These are phyloP conservation scores for Medauroidea extradentata DNA, from an alignment of 1,140 invertebrate species.

Conservation along the genomic window DNA sequence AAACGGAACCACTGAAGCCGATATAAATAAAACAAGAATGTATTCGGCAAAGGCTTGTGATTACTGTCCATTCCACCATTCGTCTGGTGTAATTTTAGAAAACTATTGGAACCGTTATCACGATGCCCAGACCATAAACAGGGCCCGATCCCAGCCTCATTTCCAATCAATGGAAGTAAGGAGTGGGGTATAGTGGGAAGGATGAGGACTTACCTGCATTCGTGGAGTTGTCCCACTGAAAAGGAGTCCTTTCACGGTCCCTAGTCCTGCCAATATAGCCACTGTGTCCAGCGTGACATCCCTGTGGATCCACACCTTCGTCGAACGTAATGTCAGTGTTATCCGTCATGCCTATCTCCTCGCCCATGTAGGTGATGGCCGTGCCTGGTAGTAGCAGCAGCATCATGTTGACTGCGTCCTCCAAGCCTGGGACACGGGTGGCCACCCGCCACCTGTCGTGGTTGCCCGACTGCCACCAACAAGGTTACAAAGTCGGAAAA, in stretches of 20 bases:
- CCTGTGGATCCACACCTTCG: not conserved
- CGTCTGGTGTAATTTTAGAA: too few relatives aligned
- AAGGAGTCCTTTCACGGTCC: constrained; percentile 65
- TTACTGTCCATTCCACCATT: too few relatives aligned
- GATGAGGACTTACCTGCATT: constrained; percentile 56
- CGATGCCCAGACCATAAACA: too few relatives aligned
- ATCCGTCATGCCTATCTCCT: constrained; percentile 77
- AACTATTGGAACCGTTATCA: too few relatives aligned
- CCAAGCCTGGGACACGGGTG: constrained; percentile 52
- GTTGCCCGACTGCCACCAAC: constrained; percentile 65
- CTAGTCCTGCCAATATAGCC: constrained; percentile 32
- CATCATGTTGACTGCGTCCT: constrained; percentile 72
- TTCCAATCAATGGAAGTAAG: too few relatives aligned
- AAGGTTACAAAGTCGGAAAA: too few relatives aligned
- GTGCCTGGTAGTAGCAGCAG: constrained; percentile 70
- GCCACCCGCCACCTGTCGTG: constrained; percentile 65
- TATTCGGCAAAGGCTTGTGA: too few relatives aligned
- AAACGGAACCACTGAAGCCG: too few relatives aligned
- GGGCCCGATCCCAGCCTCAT: too few relatives aligned
- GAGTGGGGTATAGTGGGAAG: too few relatives aligned
- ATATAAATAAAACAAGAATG: too few relatives aligned
- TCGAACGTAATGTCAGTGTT: constrained; percentile 11
- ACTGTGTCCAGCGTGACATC: not conserved
- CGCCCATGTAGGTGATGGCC: constrained; percentile 76
- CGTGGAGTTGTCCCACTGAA: constrained; percentile 61